Evolutionary conservation across 2,113 vertebrate genomes (phyloP), one percentile per base, ranked within the genome.

Genomic region (Narcine bancroftii): DNA sequence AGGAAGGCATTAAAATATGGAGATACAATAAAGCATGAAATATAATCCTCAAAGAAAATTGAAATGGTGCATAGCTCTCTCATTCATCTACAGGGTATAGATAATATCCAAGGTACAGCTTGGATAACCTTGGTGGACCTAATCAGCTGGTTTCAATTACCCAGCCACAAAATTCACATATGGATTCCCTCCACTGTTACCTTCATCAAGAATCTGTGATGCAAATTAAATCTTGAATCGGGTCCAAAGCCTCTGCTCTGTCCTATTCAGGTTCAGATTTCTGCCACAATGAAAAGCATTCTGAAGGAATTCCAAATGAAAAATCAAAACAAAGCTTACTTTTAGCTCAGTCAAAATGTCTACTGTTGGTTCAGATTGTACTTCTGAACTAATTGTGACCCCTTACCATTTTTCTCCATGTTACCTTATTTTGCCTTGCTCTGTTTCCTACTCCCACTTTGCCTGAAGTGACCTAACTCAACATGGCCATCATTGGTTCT

Each of bases 281-380:
- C 65, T 91, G 63, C 65, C 17, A 71, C 63, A 91, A 91, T 71
- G 65, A 39, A 91, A 69, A 69, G 39, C 26, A 71, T 71, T 69
- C 65, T 91, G 42, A 45, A 91, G 89, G 89, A 91, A 91, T 69
- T 33, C 60, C 45, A 60, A 91, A 65, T 33, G 4, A 39, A 45
- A 69, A 50, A 81, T 47, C 29, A 89, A 65, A 89, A 45, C 63
- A 69, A 91, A 66, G 89, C 65, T 9, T 47, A 91, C 42, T 71
- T 69, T 87, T 26, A 91, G 42, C 89, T 91, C 89, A 69, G 42
- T 69, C 24, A 69, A 91, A 69, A 42, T 91, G 42, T 39, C 19
- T 63, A 69, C 89, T 69, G 21, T 29, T 91, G 39, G 26, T 47
- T 69, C 65, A 45, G 39, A 4, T 91, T 39, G 11, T 39, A 45